Evolutionary conservation across 2,888 invertebrate genomes (phyloP).

Genomic region (Formica aserva): DNA sequence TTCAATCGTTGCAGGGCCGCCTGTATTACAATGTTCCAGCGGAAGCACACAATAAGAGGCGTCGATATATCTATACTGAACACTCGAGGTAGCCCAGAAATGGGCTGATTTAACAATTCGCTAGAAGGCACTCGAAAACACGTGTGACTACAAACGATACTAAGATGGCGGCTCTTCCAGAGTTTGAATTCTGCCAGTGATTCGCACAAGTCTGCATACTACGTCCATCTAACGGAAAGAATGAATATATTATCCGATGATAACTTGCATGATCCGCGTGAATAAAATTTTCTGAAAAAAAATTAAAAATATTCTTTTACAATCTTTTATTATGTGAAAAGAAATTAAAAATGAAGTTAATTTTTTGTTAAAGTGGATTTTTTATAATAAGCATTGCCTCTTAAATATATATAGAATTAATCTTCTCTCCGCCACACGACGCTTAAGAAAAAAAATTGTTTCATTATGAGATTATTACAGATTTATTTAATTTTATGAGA

Average conservation of each 20-base stretch:
- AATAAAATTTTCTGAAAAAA: not conserved
- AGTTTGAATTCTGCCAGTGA: not conserved
- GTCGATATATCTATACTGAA: too few species aligned
- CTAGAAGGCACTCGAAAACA: too few species aligned
- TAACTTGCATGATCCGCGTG: not conserved
- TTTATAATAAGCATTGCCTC: not conserved
- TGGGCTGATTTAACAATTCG: too few species aligned
- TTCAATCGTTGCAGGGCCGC: too few species aligned
- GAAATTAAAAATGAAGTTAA: not conserved
- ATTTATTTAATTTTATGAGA: not conserved
- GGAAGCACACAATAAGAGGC: too few species aligned
- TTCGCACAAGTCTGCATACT: not conserved
- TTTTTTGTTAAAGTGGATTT: not conserved
- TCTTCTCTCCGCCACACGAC: not conserved
- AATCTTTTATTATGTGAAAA: not conserved
- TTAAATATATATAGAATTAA: not conserved
- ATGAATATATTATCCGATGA: not conserved
- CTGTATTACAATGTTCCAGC: too few species aligned
- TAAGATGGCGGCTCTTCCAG: too few species aligned
- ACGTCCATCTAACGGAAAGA: slow-evolving; percentile 26
- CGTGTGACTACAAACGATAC: too few species aligned
- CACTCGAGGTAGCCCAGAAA: too few species aligned
- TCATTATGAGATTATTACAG: not conserved
- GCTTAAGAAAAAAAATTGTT: not conserved
- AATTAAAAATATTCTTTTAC: not conserved